Evolutionary conservation across 2,797 vertebrate species (phyloP).

Genomic region (Cynodonichthys magdalenae): DNA sequence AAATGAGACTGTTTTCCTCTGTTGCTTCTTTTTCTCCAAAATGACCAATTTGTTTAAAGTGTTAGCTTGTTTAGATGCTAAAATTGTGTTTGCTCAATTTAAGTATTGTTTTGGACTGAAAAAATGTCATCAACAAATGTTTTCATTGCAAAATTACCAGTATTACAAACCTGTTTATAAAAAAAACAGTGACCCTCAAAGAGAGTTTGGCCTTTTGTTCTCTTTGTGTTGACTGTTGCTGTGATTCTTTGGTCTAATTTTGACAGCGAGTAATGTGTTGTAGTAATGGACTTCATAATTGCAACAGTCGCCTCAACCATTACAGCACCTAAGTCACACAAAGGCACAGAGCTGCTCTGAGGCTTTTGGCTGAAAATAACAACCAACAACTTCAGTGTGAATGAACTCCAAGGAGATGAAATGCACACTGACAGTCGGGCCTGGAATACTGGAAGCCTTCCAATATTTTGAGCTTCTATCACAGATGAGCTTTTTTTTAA

Average conservation of each 20-base stretch:
- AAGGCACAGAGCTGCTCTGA: conserved; percentile 33
- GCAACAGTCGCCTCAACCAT: conserved; percentile 39
- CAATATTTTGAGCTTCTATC: conserved; percentile 61
- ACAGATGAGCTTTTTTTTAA: conserved; percentile 47
- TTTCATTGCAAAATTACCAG: background rate
- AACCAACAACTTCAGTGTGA: conserved; percentile 60
- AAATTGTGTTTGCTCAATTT: too few relatives aligned
- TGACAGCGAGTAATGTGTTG: conserved; percentile 26
- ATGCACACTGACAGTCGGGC: conserved; percentile 70
- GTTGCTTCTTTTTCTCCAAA: too few relatives aligned
- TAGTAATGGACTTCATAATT: conserved; percentile 27
- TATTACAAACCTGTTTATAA: too few relatives aligned
- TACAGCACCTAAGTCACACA: conserved; percentile 11
- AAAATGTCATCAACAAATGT: background rate
- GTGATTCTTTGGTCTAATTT: conserved; percentile 15
- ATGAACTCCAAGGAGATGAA: conserved; percentile 64
- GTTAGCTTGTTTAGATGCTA: too few relatives aligned
- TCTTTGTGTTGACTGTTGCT: background rate
- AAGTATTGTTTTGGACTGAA: background rate
- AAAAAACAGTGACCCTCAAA: background rate
- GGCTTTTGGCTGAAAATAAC: conserved; percentile 60
- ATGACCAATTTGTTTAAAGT: too few relatives aligned
- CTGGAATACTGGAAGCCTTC: conserved; percentile 68
- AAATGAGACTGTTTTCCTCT: too few relatives aligned
- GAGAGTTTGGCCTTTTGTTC: background rate